These are phyloP conservation scores for Amiota mariae DNA, from an alignment of 2,888 invertebrate genomes.

Conservation along the genomic window DNA sequence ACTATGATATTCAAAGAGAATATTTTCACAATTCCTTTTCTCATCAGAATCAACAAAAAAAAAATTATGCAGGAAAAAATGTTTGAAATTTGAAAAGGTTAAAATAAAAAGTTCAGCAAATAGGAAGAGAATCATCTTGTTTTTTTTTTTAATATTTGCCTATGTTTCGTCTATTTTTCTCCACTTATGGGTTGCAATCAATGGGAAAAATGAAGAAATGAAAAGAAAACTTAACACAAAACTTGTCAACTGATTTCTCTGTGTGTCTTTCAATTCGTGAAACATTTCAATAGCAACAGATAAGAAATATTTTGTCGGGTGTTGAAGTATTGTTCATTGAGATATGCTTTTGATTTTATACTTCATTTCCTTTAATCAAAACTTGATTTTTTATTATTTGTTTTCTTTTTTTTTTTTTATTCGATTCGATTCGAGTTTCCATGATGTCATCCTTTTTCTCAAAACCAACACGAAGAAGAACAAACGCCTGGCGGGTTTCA, in stretches of 20 bases:
- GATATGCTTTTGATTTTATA: slow-evolving; percentile 61
- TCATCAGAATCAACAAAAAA: no score
- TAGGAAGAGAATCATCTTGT: no score
- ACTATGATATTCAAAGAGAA: no score
- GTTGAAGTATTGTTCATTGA: slow-evolving; percentile 36
- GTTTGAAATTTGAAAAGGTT: no score
- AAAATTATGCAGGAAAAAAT: no score
- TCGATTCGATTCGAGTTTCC: slow-evolving; percentile 43
- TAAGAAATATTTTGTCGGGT: slow-evolving; percentile 29
- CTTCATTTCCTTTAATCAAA: slow-evolving; percentile 63
- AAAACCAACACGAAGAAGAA: neutral
- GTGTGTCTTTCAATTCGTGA: neutral
- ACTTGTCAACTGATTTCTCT: slow-evolving; percentile 45
- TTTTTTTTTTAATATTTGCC: no score
- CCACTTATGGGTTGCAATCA: no score
- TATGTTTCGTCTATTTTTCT: no score
- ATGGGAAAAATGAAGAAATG: neutral
- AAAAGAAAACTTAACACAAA: neutral
- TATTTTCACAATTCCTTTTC: no score
- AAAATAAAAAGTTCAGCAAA: no score
- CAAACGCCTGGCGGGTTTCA: neutral
- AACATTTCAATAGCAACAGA: slow-evolving; percentile 49
- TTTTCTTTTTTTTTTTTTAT: slow-evolving; percentile 43
- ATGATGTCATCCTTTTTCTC: no score
- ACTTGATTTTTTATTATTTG: slow-evolving; percentile 32